phyloP scores from a whole-genome alignment of 1,140 invertebrate species.

The Drosophila aff. region DNA sequence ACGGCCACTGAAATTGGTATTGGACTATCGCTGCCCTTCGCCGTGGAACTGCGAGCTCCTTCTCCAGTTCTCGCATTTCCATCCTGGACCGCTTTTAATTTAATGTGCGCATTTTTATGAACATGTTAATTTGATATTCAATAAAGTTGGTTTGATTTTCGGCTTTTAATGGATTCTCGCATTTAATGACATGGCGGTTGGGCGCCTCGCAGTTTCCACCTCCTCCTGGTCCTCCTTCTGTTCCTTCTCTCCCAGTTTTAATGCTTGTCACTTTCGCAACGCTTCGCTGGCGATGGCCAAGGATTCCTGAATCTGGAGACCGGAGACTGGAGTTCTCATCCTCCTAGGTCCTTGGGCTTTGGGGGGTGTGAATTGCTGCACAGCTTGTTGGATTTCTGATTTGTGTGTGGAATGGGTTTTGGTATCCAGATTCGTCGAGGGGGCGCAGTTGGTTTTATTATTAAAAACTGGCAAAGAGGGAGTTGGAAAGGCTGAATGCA shows the following conservation, averaged over 20 bases:
- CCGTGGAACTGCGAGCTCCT: neutral
- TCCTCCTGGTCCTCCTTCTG: conserved; percentile 3
- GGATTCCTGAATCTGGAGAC: conserved; percentile 7
- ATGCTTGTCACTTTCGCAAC: conserved; percentile 48
- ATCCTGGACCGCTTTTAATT: conserved; percentile 64
- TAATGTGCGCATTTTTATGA: conserved; percentile 83
- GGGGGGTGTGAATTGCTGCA: conserved; percentile 59
- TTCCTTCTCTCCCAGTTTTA: conserved; percentile 27
- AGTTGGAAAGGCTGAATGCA: no score
- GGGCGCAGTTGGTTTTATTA: neutral
- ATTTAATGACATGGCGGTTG: conserved; percentile 73
- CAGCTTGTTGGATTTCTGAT: conserved; percentile 77
- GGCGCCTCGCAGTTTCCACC: conserved; percentile 26
- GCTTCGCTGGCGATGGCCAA: conserved; percentile 63
- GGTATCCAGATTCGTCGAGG: neutral
- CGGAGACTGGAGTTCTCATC: neutral
- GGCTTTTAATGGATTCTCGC: conserved; percentile 80
- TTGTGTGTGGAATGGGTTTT: conserved; percentile 40
- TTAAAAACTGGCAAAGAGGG: neutral
- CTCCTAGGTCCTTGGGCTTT: neutral
- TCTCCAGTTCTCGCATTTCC: conserved; percentile 3
- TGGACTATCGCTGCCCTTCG: conserved; percentile 36
- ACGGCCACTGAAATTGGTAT: conserved; percentile 57
- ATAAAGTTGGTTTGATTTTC: conserved; percentile 84
- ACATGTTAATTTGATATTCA: conserved; percentile 84